Base-by-base conservation (phyloP, 2,797 vertebrate species). In the Menidia menidia region DNA sequence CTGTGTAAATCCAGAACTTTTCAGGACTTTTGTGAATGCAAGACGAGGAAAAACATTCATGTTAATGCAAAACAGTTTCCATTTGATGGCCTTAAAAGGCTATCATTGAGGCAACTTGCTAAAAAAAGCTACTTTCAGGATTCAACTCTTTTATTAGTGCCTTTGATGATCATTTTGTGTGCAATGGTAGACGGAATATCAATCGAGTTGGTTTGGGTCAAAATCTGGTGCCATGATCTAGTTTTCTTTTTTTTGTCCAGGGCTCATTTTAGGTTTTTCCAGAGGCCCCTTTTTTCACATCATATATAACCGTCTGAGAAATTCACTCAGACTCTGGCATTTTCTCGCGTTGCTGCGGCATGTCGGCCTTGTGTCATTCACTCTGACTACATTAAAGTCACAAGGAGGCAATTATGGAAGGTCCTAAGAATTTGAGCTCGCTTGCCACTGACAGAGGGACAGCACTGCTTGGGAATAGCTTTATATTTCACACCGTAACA, bases 311-410 rank as follows among this genome's bases (percentile, higher is more conserved):
- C 13, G 32, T 8, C 52, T 44, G 31, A 42, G 19, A 19, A n/a
- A 39, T 1, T 19, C 25, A 4, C 62, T 60, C 4, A 15, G 0
- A 2, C 32, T 11, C 2, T 53, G 42, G 33, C 1, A 50, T 68
- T 44, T 44, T 69, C 25, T 63, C 16, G 19, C 59, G 31, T 60
- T 5, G 0, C 47, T 71, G 73, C 63, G 68, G 65, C 13, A 59
- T 75, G 71, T 54, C 30, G 1, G 4, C 1, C 14, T 9, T 18
- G 43, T 65, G 52, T 45, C 4, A 0, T 39, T 62, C 43, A 30
- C 39, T 50, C n/a, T 42, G 14, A 54, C 45, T 39, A 15, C 33
- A n/a, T 32, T 56, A 56, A 72, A 90, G 84, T 92, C 88, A 88
- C 72, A 64, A 74, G 88, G 65, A 78, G 80, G 51, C 81, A 0